Percentiles rank a stretch among this genome's conserved stretches.
Conservation (phyloP, 2,113 vertebrate genomes). For the Cynopterus brachyotis region DNA sequence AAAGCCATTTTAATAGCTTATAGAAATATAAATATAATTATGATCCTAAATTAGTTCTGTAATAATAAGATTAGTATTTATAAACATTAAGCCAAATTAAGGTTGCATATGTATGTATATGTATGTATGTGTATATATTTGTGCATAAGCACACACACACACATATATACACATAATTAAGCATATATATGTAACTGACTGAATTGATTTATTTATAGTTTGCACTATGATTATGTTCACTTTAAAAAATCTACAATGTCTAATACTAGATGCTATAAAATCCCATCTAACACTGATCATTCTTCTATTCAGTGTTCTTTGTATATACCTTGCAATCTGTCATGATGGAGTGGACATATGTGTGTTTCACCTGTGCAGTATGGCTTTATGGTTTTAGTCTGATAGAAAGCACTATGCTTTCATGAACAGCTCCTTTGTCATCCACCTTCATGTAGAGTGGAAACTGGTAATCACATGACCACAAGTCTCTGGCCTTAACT, state of each 20-base stretch:
- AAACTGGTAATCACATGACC: background rate
- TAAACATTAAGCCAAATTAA: constrained; percentile 3
- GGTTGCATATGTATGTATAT: background rate
- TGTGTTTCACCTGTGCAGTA: background rate
- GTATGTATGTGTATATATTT: background rate
- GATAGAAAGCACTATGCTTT: background rate
- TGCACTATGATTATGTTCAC: background rate
- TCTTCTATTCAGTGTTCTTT: background rate
- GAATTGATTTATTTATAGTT: background rate
- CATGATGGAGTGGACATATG: background rate
- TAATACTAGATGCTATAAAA: background rate
- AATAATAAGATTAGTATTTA: constrained; percentile 28
- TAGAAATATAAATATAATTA: background rate
- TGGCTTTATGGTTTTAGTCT: background rate
- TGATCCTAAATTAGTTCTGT: background rate
- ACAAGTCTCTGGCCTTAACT: background rate
- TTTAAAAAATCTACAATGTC: background rate
- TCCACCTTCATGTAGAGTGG: background rate
- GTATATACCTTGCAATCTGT: background rate
- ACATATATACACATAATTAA: background rate
- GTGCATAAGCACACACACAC: background rate
- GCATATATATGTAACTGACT: background rate
- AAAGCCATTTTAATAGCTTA: background rate
- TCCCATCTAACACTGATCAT: background rate
- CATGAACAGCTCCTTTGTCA: background rate